These are phyloP conservation scores for Nomada ferruginata DNA, from an alignment of 2,888 invertebrate genomes.

Conservation along the genomic window DNA sequence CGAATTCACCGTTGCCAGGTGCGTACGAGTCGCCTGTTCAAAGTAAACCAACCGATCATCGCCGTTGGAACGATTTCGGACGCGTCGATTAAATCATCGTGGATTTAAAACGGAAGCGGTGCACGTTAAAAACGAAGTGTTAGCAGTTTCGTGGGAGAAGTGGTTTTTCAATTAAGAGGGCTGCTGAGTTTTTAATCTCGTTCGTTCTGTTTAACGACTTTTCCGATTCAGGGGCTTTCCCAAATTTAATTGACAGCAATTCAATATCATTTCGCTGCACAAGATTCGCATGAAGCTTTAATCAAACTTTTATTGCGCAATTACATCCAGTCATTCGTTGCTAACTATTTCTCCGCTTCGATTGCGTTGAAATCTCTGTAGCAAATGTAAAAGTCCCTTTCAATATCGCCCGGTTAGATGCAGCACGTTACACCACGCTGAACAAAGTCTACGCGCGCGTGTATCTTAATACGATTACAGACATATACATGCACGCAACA, in stretches of 20 bases:
- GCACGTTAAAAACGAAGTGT: conserved; percentile 33
- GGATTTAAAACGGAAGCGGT: conserved; percentile 47
- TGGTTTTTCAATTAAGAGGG: conserved; percentile 33
- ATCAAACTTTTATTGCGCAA: conserved; percentile 11
- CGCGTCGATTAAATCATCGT: conserved; percentile 68
- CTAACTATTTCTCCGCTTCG: conserved; percentile 19
- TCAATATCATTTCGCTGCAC: not conserved
- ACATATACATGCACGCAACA: conserved; percentile 12
- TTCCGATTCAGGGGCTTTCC: not conserved
- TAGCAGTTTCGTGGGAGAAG: conserved; percentile 6
- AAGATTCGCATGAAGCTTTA: not conserved
- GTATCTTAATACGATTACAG: conserved; percentile 25
- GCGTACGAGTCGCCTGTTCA: conserved; percentile 65
- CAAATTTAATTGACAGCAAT: conserved; percentile 1
- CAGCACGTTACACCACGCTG: conserved; percentile 5
- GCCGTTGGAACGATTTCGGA: conserved; percentile 67
- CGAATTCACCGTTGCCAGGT: conserved; percentile 70
- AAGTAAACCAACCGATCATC: conserved; percentile 72
- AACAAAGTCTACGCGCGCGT: conserved; percentile 16
- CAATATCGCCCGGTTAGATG: conserved; percentile 14
- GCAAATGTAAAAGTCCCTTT: conserved; percentile 30
- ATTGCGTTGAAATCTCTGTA: conserved; percentile 23
- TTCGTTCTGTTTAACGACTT: not conserved
- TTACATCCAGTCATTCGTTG: not conserved
- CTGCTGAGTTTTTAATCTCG: not conserved